Evolutionary conservation across 2,113 vertebrate species (phyloP), one percentile per base, ranked within the genome.

Genomic region (Rattus rattus): DNA sequence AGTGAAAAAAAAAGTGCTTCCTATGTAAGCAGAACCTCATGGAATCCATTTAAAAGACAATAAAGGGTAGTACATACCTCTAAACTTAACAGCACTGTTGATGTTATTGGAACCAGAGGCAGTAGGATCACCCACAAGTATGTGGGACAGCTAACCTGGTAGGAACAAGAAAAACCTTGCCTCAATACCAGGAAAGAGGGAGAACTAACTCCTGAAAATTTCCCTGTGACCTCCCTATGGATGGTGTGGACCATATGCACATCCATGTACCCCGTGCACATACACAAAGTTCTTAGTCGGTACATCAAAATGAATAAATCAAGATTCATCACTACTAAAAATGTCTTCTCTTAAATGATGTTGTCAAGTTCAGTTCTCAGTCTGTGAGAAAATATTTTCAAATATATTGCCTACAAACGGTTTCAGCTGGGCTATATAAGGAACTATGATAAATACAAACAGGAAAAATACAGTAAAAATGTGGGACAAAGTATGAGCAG

Each of bases 171-270:
- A 26, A 61, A 3, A n/a, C 36, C 56, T 39, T 13, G 14, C 36
- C 36, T 61, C 5, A 61, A 26, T 61, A 61, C 19, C 22, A 83
- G 22, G 9, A 26, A 36, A 22, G 7, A 61, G 36, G 19, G 11
- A 39, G 22, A n/a, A 61, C 12, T 16, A 39, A 83, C 22, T 39
- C 1, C 56, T 39, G 22, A 83, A 61, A 39, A 39, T 14, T 26
- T 33, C 10, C 30, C 36, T 61, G 54, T 8, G 56, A 1, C 2
- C 11, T 24, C 5, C 22, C 26, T 13, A 0, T 81, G 20, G 36
- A 12, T 61, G 56, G 7, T 39, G 12, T 4, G 12, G 3, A 6
- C 7, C 12, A 11, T 10, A 61, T 4, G 2, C 36, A 24, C 10
- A 61, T 9, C 19, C 12, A 61, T n/a, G 4, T 3, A 7, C 11